These are phyloP conservation scores for Rallus crepitans DNA, from an alignment of 2,797 vertebrate species.

Conservation along the genomic window DNA sequence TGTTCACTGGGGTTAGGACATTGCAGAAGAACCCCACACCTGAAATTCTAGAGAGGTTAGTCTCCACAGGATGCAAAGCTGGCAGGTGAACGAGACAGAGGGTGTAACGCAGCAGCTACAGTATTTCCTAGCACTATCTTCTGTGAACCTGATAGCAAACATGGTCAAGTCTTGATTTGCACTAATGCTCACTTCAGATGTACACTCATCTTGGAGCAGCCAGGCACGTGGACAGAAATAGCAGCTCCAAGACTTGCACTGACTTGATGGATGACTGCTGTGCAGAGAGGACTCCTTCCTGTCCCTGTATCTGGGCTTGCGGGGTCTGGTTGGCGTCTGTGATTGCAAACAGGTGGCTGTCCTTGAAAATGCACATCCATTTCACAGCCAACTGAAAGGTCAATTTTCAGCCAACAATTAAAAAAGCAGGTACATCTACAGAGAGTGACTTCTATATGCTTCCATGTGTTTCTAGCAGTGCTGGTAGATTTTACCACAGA, in stretches of 20 bases:
- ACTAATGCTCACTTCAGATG: neutral
- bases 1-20: rapidly evolving
- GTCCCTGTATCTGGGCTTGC: neutral
- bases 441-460: neutral
- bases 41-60: neutral
- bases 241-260: neutral
- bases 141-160: neutral
- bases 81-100: neutral
- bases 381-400: neutral
- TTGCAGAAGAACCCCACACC: neutral
- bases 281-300: neutral
- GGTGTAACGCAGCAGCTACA: neutral
- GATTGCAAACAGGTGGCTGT: neutral
- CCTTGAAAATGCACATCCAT: neutral
- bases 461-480: neutral
- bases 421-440: neutral
- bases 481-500: neutral
- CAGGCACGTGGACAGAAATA: neutral
- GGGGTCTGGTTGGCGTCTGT: neutral
- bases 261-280: neutral
- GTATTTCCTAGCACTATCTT: neutral
- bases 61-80: neutral
- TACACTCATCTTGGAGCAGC: neutral
- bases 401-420: neutral
- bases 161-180: neutral